Conservation (phyloP, 2,888 invertebrate genomes). For the Leucophenga maculata region DNA sequence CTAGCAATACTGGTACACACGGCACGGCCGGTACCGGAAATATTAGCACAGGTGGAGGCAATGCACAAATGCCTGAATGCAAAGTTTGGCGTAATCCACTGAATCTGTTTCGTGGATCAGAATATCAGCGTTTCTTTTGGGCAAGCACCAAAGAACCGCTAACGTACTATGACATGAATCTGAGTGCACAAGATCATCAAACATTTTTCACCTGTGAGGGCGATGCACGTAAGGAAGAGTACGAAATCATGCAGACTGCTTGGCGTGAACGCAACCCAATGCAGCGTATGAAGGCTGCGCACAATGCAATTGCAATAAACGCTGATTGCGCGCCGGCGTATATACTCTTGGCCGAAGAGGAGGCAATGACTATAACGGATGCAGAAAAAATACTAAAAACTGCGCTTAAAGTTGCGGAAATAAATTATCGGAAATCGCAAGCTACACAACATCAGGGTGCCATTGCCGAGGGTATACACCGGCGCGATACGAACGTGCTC, state of each 20-base stretch:
- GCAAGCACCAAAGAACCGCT: slow-evolving; percentile 93
- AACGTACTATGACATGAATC: slow-evolving; percentile 99
- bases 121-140: slow-evolving; percentile 95
- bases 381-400: slow-evolving; percentile 87
- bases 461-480: slow-evolving; percentile 82
- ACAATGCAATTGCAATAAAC: slow-evolving; percentile 88
- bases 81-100: slow-evolving; percentile 98
- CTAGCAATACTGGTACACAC: slow-evolving; percentile 33
- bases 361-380: slow-evolving; percentile 92
- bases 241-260: slow-evolving; percentile 95
- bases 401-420: slow-evolving; percentile 88
- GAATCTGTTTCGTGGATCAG: slow-evolving; percentile 94
- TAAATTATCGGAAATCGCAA: slow-evolving; percentile 85
- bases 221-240: slow-evolving; percentile 89
- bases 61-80: slow-evolving; percentile 78
- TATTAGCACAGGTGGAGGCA: neutral
- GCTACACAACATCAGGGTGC: slow-evolving; percentile 84
- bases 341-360: slow-evolving; percentile 96
- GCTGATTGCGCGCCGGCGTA: slow-evolving; percentile 95
- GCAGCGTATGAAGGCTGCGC: slow-evolving; percentile 91
- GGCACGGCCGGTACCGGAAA: slow-evolving; percentile 26
- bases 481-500: slow-evolving; percentile 92
- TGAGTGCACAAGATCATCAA: slow-evolving; percentile 98
- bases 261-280: slow-evolving; percentile 96
- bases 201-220: slow-evolving; percentile 94